A percentile compares a stretch with the other conserved stretches of the same genome.
phyloP scores from a whole-genome alignment of 1,140 invertebrate genomes.

The Odontomachus brunneus region DNA sequence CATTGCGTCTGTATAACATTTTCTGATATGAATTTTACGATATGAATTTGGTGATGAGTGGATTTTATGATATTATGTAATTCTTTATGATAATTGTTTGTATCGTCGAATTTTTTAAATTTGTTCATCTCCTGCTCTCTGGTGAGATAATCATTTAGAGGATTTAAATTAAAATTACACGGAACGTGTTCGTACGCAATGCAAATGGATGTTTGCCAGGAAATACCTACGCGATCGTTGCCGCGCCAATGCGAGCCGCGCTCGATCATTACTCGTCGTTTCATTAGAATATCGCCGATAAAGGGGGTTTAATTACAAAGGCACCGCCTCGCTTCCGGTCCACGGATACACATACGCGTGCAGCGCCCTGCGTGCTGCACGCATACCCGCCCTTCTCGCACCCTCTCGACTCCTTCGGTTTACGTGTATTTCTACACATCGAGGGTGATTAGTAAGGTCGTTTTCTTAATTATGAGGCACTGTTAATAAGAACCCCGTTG shows the following conservation, averaged over 20 bases:
- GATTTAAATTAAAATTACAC: background rate
- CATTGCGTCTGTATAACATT: too few species aligned
- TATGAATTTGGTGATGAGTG: too few species aligned
- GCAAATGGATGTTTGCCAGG: background rate
- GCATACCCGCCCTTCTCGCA: conserved; percentile 67
- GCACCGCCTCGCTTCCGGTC: conserved; percentile 77
- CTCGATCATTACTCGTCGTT: conserved; percentile 80
- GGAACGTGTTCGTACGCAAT: background rate
- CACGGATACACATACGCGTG: conserved; percentile 63
- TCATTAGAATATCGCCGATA: conserved; percentile 83
- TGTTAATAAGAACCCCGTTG: conserved; percentile 45
- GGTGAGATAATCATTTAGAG: background rate
- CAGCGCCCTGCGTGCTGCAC: conserved; percentile 77
- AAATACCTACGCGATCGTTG: conserved; percentile 39
- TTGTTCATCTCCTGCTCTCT: too few species aligned
- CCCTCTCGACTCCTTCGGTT: conserved; percentile 26
- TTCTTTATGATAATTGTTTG: too few species aligned
- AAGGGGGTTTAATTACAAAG: conserved; percentile 83
- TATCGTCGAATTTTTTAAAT: too few species aligned
- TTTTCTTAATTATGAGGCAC: conserved; percentile 73
- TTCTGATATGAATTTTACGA: too few species aligned
- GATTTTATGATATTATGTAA: too few species aligned
- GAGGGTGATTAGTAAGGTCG: conserved; percentile 70
- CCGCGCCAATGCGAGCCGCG: conserved; percentile 40
- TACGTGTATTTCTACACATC: conserved; percentile 65